phyloP scores from a whole-genome alignment of 2,888 invertebrate species.

The Megaustenia siamemsis region DNA sequence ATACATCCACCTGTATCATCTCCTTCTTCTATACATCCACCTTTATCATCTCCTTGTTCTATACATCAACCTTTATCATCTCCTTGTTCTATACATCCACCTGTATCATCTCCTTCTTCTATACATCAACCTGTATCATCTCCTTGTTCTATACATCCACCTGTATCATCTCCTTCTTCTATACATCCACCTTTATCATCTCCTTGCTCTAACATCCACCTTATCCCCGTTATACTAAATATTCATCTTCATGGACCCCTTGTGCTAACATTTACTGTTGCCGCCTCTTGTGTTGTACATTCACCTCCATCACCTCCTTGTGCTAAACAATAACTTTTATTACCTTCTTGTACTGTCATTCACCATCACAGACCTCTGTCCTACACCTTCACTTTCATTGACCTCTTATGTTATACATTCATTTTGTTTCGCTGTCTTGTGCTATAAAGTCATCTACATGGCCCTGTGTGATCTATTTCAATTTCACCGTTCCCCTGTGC shows the following conservation, averaged over 20 bases:
- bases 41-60: constrained; percentile 4
- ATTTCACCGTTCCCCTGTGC: too few relatives aligned
- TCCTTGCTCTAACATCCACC: background rate
- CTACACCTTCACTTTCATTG: too few relatives aligned
- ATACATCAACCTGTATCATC: background rate
- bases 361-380: too few relatives aligned
- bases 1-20: too few relatives aligned
- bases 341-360: background rate
- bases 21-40: constrained; percentile 4
- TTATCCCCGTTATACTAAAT: background rate
- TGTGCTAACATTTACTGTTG: background rate
- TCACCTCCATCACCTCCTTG: background rate
- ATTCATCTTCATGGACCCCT: background rate
- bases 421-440: background rate
- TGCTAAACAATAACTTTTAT: background rate
- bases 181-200: background rate
- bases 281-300: background rate
- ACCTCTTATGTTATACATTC: background rate
- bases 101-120: too few relatives aligned
- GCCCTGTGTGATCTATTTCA: too few relatives aligned
- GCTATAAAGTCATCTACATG: too few relatives aligned
- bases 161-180: too few relatives aligned
- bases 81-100: too few relatives aligned
- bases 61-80: too few relatives aligned
- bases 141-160: background rate